These are phyloP conservation scores for Drosophila neotestacea DNA, from an alignment of 2,888 invertebrate species.

Conservation along the genomic window DNA sequence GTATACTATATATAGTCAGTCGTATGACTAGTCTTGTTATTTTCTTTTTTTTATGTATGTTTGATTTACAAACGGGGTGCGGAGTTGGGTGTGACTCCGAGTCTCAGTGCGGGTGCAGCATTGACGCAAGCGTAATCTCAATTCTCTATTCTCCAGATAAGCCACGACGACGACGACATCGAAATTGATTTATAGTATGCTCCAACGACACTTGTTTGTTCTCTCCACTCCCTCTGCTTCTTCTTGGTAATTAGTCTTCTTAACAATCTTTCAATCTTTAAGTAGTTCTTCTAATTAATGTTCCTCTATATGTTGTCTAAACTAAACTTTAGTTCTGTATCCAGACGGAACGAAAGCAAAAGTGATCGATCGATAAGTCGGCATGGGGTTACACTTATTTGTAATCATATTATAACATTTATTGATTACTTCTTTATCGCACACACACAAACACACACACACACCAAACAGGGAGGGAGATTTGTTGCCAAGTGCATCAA, in stretches of 20 bases:
- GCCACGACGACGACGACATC: constrained; percentile 22
- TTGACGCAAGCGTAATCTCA: constrained; percentile 53
- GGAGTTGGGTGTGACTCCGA: constrained; percentile 11
- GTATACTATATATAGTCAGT: background rate
- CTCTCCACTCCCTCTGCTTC: background rate
- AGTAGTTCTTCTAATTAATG: constrained; percentile 17
- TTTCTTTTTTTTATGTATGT: background rate
- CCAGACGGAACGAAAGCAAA: constrained; percentile 15
- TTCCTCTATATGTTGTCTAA: constrained; percentile 1
- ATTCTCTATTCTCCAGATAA: constrained; percentile 44
- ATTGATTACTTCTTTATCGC: constrained; percentile 22
- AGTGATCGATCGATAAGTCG: constrained; percentile 20
- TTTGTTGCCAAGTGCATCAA: constrained; percentile 36
- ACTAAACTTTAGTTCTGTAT: background rate
- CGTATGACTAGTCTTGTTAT: background rate
- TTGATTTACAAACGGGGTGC: constrained; percentile 5
- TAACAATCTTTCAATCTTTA: constrained; percentile 24
- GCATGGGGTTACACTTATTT: constrained; percentile 11
- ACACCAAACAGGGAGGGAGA: background rate
- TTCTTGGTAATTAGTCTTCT: constrained; percentile 30
- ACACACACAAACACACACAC: background rate
- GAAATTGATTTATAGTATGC: constrained; percentile 49
- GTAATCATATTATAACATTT: constrained; percentile 17
- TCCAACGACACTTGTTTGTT: constrained; percentile 17
- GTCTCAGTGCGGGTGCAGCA: constrained; percentile 38